phyloP scores from a whole-genome alignment of 2,888 invertebrate genomes.

The Athrips mouffetella region DNA sequence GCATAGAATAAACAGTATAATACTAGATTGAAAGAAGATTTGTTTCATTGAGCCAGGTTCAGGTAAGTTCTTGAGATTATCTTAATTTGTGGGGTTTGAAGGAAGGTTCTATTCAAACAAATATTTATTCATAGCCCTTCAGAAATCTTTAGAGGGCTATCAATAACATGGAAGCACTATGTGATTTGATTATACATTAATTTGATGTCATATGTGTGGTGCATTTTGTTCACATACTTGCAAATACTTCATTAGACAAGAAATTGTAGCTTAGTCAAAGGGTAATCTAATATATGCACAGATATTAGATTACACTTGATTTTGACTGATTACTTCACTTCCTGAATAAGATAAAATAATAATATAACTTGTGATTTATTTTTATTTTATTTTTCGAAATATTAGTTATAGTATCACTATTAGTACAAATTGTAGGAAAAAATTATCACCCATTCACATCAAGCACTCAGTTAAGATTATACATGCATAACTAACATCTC shows the following conservation, averaged over 20 bases:
- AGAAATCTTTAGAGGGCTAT: too few species aligned
- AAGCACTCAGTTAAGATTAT: constrained; percentile 14
- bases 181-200: too few species aligned
- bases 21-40: constrained; percentile 53
- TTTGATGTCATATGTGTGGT: too few species aligned
- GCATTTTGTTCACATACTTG: too few species aligned
- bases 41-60: constrained; percentile 23
- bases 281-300: too few species aligned
- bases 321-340: too few species aligned
- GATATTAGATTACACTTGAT: too few species aligned
- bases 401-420: constrained; percentile 11
- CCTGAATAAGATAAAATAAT: neutral
- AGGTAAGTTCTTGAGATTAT: constrained; percentile 3
- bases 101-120: too few species aligned
- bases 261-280: too few species aligned
- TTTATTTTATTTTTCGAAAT: neutral
- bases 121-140: too few species aligned
- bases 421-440: constrained; percentile 4
- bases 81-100: neutral
- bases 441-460: constrained; percentile 10
- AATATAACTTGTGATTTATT: constrained; percentile 2
- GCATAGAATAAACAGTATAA: constrained; percentile 79
- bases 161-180: too few species aligned
- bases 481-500: constrained; percentile 1
- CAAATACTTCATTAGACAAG: too few species aligned